Evolutionary conservation across 2,888 invertebrate species (phyloP), one percentile per base, ranked within the genome.

Genomic region (Archaeoteleia sp.): DNA sequence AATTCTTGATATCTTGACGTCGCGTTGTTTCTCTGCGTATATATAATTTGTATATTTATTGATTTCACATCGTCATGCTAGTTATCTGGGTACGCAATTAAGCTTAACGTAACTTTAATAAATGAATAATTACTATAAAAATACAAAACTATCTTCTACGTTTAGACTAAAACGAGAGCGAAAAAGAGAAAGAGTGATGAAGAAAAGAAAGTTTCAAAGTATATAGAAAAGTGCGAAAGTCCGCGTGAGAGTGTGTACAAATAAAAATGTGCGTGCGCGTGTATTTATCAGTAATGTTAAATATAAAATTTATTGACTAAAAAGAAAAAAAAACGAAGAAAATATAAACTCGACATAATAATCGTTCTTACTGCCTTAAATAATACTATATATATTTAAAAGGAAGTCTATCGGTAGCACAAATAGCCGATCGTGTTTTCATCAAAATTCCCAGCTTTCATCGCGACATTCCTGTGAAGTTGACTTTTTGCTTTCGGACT

Each of bases 351-450:
- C 46, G 65, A 67, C 60, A 69, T 69, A 71, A 68, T 68, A 72
- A 74, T 69, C 69, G 72, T 72, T 75, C 75, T 74, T 73, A 73
- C 73, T 73, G 75, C 75, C 74, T 75, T 75, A 74, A 74, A 71
- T 73, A 67, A 60, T 65, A 69, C 54, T 69, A 69, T 55, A 69
- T 65, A 60, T n/a, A n/a, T n/a, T 69, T 63, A 58, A 63, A 67
- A 63, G 62, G 58, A 68, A 63, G 58, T 63, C 60, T 58, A 68
- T 63, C 54, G 68, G 54, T 68, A 68, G 60, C 68, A 60, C 45
- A 55, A 68, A 60, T 62, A 60, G 63, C 60, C 58, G 63, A 53
- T 68, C 63, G 49, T 55, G 42, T 58, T 62, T 67, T 62, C 48
- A 58, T 68, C 25, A 43, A 60, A 61, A 17, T 25, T 27, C 30